These are phyloP conservation scores for Electrona antarctica DNA, from an alignment of 2,113 vertebrate species.

Conservation along the genomic window DNA sequence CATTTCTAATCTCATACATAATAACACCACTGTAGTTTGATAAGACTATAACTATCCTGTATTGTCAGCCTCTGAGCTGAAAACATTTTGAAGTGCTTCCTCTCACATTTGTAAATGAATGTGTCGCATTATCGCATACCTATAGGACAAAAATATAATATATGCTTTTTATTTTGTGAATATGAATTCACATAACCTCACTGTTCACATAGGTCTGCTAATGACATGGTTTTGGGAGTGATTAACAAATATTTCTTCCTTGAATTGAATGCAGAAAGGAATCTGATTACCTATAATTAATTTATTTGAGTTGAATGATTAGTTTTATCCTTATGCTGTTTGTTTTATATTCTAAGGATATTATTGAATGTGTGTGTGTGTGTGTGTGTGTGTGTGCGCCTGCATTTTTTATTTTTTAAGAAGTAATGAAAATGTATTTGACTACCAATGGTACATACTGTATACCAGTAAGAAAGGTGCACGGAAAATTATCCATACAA, in stretches of 20 bases:
- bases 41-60: background rate
- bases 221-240: slow-evolving; percentile 6
- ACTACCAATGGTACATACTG: background rate
- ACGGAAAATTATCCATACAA: background rate
- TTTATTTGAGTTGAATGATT: slow-evolving; percentile 24
- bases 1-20: background rate
- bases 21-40: slow-evolving; percentile 13
- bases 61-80: slow-evolving; percentile 8
- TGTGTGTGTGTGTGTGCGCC: too few species aligned
- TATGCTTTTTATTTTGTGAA: slow-evolving; percentile 6
- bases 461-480: slow-evolving; percentile 11
- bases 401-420: too few species aligned
- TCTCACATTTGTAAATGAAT: too few species aligned
- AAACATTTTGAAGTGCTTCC: slow-evolving; percentile 22
- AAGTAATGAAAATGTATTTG: background rate
- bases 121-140: slow-evolving; percentile 8
- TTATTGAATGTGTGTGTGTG: slow-evolving; percentile 8
- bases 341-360: slow-evolving; percentile 48
- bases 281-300: slow-evolving; percentile 16
- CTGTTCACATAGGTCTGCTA: background rate
- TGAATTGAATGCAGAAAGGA: slow-evolving; percentile 9
- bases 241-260: background rate
- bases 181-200: slow-evolving; percentile 21
- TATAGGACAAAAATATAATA: background rate
- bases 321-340: slow-evolving; percentile 37